These are phyloP conservation scores for Drosophila prolongata DNA, from an alignment of 2,888 invertebrate genomes.

Conservation along the genomic window DNA sequence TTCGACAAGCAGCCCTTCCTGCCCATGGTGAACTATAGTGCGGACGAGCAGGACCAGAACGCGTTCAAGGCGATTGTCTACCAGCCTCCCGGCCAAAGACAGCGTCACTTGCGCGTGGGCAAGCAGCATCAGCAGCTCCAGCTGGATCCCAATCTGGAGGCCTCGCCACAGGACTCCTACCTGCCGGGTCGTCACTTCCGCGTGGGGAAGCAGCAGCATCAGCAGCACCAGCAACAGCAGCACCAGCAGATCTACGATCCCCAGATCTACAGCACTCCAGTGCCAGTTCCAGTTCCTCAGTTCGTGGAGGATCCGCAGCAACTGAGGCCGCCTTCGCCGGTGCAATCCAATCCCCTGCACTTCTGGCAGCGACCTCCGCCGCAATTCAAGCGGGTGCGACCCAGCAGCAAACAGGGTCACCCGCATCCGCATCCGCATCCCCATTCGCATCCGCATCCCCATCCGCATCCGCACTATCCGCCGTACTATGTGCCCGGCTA, in stretches of 20 bases:
- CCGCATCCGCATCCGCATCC: not conserved
- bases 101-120: constrained; percentile 47
- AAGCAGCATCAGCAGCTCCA: constrained; percentile 71
- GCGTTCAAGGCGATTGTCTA: constrained; percentile 82
- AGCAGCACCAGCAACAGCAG: constrained; percentile 37
- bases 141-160: constrained; percentile 64
- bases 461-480: constrained; percentile 54
- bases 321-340: constrained; percentile 52
- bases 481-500: constrained; percentile 69
- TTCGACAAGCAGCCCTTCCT: constrained; percentile 87
- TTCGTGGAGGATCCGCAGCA: constrained; percentile 72
- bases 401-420: constrained; percentile 34
- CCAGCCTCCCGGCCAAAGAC: constrained; percentile 66
- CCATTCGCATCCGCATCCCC: constrained; percentile 43
- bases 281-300: constrained; percentile 47
- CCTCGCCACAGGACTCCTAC: constrained; percentile 39
- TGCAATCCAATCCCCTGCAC: constrained; percentile 54
- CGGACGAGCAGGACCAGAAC: constrained; percentile 81
- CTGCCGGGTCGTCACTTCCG: constrained; percentile 65
- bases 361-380: constrained; percentile 71
- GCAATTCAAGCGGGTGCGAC: constrained; percentile 63
- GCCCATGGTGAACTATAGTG: constrained; percentile 87
- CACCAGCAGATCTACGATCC: constrained; percentile 50
- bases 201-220: constrained; percentile 61
- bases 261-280: constrained; percentile 57